Conservation (phyloP, 2,797 vertebrate species). For the Clarias fuscus region DNA sequence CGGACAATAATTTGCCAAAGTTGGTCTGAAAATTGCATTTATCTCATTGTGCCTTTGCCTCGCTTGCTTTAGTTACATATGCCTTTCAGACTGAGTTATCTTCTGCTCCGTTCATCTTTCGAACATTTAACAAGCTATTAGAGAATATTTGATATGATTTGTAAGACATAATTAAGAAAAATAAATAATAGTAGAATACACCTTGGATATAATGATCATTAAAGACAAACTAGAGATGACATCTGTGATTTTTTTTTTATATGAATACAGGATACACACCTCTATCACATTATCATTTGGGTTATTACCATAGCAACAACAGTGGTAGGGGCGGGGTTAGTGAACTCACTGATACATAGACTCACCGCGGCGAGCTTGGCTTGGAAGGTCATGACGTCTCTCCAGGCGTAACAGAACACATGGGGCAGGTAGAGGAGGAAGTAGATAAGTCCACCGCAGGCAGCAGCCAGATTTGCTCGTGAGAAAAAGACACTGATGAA, state of each 20-base stretch:
- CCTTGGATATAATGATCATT: neutral
- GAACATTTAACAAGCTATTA: neutral
- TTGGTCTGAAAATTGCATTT: too few relatives aligned
- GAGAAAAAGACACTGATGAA: constrained; percentile 97
- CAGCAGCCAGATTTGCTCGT: constrained; percentile 93
- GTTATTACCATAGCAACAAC: neutral
- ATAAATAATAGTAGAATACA: neutral
- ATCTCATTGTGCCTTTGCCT: too few relatives aligned
- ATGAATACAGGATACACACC: neutral
- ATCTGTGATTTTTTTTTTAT: neutral
- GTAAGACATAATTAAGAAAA: neutral
- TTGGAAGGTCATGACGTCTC: constrained; percentile 84
- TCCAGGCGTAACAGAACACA: constrained; percentile 90
- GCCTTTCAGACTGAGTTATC: neutral
- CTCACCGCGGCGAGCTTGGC: constrained; percentile 88
- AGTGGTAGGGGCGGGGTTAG: neutral
- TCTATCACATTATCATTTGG: neutral
- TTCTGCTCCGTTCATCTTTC: neutral
- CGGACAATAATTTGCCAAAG: too few relatives aligned
- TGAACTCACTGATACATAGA: constrained; percentile 24
- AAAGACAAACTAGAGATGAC: neutral
- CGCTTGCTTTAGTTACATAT: neutral
- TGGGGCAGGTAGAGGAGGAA: constrained; percentile 95
- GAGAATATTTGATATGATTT: neutral
- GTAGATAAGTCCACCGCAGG: constrained; percentile 95